Evolutionary conservation across 92 coral and sea anemone genomes (phyloP), one percentile per base, ranked within the genome.

Genomic region (Zoanthus sociatus): DNA sequence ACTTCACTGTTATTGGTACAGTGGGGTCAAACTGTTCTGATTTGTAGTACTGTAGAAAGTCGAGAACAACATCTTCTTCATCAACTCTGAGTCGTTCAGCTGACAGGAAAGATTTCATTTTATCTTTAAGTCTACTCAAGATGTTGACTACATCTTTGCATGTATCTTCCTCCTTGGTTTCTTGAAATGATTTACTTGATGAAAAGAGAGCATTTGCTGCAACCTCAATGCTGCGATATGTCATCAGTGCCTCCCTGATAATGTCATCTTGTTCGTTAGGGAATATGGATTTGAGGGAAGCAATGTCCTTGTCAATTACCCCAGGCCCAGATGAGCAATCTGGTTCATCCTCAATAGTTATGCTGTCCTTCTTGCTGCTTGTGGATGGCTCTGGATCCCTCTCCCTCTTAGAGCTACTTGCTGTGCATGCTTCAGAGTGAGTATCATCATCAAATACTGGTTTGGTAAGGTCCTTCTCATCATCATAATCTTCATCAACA

Each of bases 1-100:
- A 67, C 61, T 53, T 88, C 4, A 84, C 55, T 10, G 21, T 20
- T 4, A 77, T 26, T 32, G 89, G 92, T 2, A 76, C 21, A n/a
- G 13, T 83, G 9, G 92, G 86, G 84, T 89, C 84, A 89, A 84
- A 89, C 31, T 7, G 14, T 7, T 18, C 9, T 17, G 61, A 50
- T 33, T 75, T 75, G 45, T 75, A 75, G 9, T 48, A 48, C 50
- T 15, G 32, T 6, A 75, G 10, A 75, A 75, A 75, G 11, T 75
- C 79, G 10, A 75, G 3, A 17, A 60, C 79, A 18, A 55, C 63
- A 75, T 37, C 42, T 37, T 37, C 42, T 37, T 37, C 42, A 37
- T 37, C 42, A 37, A 37, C 1, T 37, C 42, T 37, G 42, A 37
- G 42, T 37, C 42, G 42, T 37, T 37, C 42, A 37, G 42, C 42